Conservation (phyloP, 1,140 invertebrate genomes). For the Heliothis virescens region DNA sequence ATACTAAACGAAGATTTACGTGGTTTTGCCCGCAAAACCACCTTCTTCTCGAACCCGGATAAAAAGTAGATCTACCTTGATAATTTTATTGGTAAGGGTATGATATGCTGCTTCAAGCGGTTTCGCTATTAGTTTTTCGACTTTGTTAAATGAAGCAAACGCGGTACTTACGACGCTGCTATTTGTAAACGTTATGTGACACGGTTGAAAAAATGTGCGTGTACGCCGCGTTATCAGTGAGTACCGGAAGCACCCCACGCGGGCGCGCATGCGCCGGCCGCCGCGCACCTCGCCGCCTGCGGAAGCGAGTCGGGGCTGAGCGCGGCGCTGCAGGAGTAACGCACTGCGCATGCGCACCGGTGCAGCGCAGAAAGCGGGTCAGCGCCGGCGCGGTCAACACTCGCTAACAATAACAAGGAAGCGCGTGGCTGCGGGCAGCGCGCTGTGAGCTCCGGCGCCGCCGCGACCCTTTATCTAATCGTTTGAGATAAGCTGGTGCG, state of each 20-base stretch:
- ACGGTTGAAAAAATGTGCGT: slow-evolving; percentile 28
- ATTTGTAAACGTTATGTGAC: not conserved
- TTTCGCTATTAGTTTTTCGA: not conserved
- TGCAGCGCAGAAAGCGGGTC: slow-evolving; percentile 43
- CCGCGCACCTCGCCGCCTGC: not conserved
- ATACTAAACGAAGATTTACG: too few relatives aligned
- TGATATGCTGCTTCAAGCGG: too few relatives aligned
- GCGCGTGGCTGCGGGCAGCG: slow-evolving; percentile 57
- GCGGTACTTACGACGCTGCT: too few relatives aligned
- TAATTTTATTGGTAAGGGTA: too few relatives aligned
- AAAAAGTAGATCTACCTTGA: too few relatives aligned
- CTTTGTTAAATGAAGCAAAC: too few relatives aligned
- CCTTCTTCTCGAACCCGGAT: too few relatives aligned
- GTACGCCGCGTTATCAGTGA: slow-evolving; percentile 5
- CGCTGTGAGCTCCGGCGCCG: slow-evolving; percentile 60
- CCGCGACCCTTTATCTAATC: slow-evolving; percentile 71
- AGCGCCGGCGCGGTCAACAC: slow-evolving; percentile 65
- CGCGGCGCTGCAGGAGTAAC: not conserved
- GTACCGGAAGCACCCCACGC: slow-evolving; percentile 24
- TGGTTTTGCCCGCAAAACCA: too few relatives aligned
- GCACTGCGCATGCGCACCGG: not conserved
- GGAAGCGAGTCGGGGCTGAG: not conserved
- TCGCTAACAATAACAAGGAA: slow-evolving; percentile 77
- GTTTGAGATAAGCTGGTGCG: slow-evolving; percentile 65
- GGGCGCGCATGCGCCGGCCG: not conserved